Percentiles rank a stretch among this genome's conserved stretches.
Evolutionary conservation across 2,888 invertebrate genomes (phyloP).

Genomic region (Drosophila incognita): DNA sequence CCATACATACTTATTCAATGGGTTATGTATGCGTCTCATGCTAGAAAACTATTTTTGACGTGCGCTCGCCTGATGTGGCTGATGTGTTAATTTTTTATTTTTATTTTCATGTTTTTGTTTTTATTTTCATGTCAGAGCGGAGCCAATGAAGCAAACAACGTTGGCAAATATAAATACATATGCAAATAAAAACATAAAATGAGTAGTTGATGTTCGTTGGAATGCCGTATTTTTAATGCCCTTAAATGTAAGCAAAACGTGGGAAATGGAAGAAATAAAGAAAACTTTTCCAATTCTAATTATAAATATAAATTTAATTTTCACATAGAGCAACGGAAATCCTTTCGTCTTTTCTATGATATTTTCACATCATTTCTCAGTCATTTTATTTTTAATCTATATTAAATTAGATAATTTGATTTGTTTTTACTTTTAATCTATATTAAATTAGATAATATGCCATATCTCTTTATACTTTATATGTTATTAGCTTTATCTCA

Average conservation of each 20-base stretch:
- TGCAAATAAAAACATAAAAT: conserved; percentile 40
- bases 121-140: conserved; percentile 28
- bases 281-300: neutral
- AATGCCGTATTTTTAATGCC: conserved; percentile 15
- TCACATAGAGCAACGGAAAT: neutral
- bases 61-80: conserved; percentile 50
- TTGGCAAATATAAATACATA: conserved; percentile 27
- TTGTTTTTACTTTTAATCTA: neutral
- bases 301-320: neutral
- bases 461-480: neutral
- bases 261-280: neutral
- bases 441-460: neutral
- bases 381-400: neutral
- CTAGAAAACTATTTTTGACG: conserved; percentile 66
- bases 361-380: neutral
- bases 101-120: conserved; percentile 27
- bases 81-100: conserved; percentile 25
- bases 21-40: conserved; percentile 38
- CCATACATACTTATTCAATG: conserved; percentile 9
- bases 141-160: conserved; percentile 39
- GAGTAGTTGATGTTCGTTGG: neutral
- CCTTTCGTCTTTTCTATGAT: neutral
- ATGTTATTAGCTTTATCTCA: neutral
- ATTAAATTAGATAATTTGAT: neutral
- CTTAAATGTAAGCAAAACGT: neutral